phyloP scores from a whole-genome alignment of 2,797 vertebrate genomes.

The Triplophysa yarkandensis region DNA sequence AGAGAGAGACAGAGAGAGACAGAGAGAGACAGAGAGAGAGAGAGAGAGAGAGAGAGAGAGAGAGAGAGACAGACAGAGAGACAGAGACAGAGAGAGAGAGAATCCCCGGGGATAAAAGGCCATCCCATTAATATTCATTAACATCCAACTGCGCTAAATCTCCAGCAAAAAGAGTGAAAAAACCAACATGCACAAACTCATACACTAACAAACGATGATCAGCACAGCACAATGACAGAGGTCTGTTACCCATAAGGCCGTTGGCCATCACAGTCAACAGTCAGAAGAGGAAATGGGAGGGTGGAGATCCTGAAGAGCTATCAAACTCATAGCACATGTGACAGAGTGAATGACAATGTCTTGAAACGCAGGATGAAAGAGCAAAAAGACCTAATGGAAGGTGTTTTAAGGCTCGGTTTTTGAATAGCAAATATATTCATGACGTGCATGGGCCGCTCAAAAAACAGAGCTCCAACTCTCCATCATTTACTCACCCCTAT shows the following conservation, averaged over 20 bases:
- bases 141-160: conserved; percentile 56
- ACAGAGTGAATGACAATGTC: neutral
- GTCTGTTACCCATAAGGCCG: conserved; percentile 19
- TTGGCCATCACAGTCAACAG: conserved; percentile 34
- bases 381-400: neutral
- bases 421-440: conserved; percentile 25
- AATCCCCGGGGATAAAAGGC: conserved; percentile 60
- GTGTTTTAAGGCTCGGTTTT: conserved; percentile 16
- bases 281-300: conserved; percentile 1
- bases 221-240: conserved; percentile 50
- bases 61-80: neutral
- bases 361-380: neutral
- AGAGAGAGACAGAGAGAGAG: too few species aligned
- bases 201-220: conserved; percentile 60
- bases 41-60: neutral
- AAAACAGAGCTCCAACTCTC: conserved; percentile 27
- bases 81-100: conserved; percentile 53
- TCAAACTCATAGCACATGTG: neutral
- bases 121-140: conserved; percentile 69
- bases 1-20: too few species aligned
- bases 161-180: conserved; percentile 51
- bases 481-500: too few species aligned
- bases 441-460: conserved; percentile 4
- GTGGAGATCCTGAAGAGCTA: conserved; percentile 13
- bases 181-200: conserved; percentile 53